Evolutionary conservation across 2,797 vertebrate genomes (phyloP), one percentile per base, ranked within the genome.

Genomic region (Fundulus diaphanus): DNA sequence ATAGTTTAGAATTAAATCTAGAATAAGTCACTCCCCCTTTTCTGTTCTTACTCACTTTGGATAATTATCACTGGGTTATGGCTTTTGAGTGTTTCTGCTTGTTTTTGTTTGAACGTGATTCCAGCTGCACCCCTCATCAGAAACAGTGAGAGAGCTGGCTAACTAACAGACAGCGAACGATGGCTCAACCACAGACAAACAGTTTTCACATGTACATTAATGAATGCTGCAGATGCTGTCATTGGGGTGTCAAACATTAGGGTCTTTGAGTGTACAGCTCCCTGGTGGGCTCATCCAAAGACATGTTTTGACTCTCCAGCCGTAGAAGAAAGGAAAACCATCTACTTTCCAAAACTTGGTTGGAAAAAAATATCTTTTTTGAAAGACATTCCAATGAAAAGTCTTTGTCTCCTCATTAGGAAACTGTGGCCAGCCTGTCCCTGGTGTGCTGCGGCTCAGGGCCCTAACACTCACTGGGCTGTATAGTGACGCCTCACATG

Each of bases 381-480:
- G 31, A 59, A 54, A 35, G 29, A 56, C 31, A 57, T 48, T 74
- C 0, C 29, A 31, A 79, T 8, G 70, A 80, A 73, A 35, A 61
- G 33, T 52, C 54, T 74, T 66, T 74, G 70, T 75, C 70, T 22
- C 5, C 0, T 81, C 56, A n/a, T 78, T 70, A 77, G 74, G 70
- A 81, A 84, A 74, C n/a, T 18, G 69, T 74, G 59, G 56, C 46
- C 71, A n/a, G 82, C 70, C 74, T 74, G 44, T 77, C 81, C 74
- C 51, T 0, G 49, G 67, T 48, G 68, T 82, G 72, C 69, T 79
- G 85, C 77, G 83, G 85, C 78, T 82, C 57, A 52, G 63, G 82
- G 78, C 78, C 75, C 70, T 70, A 67, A 78, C 80, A 15, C 79
- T 90, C 81, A 24, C 83, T 87, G 83, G 77, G 82, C 74, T 86